phyloP scores from a whole-genome alignment of 2,113 vertebrate species.

The Sakesphorus luctuosus region DNA sequence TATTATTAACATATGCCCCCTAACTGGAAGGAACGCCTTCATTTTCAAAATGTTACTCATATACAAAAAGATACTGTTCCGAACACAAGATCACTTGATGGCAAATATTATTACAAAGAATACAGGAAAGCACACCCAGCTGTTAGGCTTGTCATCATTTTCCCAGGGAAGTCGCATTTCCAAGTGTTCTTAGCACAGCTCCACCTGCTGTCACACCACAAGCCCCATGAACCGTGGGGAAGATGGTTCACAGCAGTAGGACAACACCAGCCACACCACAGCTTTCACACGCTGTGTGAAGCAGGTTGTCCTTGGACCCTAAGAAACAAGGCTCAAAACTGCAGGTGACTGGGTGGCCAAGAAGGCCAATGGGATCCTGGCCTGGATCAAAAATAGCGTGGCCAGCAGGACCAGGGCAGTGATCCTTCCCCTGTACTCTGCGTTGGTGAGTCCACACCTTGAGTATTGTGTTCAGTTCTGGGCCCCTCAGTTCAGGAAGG shows the following conservation, averaged over 20 bases:
- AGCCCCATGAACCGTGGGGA: background rate
- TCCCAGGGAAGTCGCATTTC: background rate
- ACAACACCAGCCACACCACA: fast-evolving
- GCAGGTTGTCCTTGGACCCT: background rate
- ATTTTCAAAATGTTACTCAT: background rate
- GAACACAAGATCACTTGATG: background rate
- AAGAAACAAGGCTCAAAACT: background rate
- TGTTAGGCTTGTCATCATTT: background rate
- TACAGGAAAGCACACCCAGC: background rate
- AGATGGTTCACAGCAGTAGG: background rate
- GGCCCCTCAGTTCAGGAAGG: no score
- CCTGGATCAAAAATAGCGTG: no score
- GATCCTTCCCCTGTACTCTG: no score
- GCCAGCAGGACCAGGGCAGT: no score
- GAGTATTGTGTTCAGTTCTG: no score
- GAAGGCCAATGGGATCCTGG: no score
- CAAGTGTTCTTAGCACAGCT: background rate
- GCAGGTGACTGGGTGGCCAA: no score
- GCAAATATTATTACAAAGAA: background rate
- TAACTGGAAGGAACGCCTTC: background rate
- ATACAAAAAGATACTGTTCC: background rate
- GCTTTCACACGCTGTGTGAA: background rate
- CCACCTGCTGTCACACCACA: background rate
- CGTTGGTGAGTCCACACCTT: no score
- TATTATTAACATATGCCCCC: background rate